Conservation (phyloP, 2,888 invertebrate species). For the Epistrophe eligans region DNA sequence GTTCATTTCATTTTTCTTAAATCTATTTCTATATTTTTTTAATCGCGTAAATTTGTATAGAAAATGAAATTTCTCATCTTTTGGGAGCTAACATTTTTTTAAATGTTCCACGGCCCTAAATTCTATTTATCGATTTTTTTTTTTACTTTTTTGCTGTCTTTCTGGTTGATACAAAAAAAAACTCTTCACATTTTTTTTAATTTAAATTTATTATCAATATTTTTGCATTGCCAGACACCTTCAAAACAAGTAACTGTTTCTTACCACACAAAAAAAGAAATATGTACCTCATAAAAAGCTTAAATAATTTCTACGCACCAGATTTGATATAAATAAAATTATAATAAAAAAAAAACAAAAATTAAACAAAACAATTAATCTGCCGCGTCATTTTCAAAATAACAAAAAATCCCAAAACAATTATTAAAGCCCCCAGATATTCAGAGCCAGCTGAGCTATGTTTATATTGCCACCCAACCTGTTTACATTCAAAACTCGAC, state of each 20-base stretch:
- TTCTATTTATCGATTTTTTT: no score
- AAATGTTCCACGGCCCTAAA: no score
- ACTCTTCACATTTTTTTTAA: no score
- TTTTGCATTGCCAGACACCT: background rate
- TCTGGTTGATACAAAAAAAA: background rate
- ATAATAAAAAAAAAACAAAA: background rate
- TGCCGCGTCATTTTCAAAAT: conserved; percentile 6
- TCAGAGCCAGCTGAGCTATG: conserved; percentile 54
- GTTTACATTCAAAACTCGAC: conserved; percentile 31
- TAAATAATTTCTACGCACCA: conserved; percentile 5
- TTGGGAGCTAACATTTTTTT: no score
- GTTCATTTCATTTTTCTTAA: no score
- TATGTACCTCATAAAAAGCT: background rate
- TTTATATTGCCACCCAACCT: conserved; percentile 67
- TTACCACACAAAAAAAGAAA: background rate
- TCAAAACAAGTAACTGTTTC: background rate
- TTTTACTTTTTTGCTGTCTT: no score
- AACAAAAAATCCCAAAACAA: conserved; percentile 29
- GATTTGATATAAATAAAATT: background rate
- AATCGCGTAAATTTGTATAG: no score
- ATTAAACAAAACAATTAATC: conserved; percentile 5
- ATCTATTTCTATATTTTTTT: no score
- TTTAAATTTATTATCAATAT: no score
- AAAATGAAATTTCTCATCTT: no score
- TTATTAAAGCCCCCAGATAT: conserved; percentile 8